Conservation (phyloP, 2,888 invertebrate genomes). For the Perithous albicinctus region DNA sequence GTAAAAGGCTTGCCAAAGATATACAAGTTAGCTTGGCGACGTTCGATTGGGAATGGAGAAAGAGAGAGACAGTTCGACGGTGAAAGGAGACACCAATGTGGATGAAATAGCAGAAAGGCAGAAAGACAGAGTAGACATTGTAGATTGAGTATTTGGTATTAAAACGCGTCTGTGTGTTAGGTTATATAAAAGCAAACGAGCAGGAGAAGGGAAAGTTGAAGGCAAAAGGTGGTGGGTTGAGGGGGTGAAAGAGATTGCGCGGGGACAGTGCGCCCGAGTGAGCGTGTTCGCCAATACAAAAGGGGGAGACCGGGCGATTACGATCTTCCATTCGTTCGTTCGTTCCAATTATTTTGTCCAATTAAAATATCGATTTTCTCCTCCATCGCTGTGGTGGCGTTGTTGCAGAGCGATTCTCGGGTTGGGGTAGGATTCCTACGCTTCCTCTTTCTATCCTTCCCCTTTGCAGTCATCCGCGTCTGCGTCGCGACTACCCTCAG, state of each 20-base stretch:
- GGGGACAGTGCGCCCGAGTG: slow-evolving; percentile 18
- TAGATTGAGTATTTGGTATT: slow-evolving; percentile 45
- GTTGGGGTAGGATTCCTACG: neutral
- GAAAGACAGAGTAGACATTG: slow-evolving; percentile 28
- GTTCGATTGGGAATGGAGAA: slow-evolving; percentile 1
- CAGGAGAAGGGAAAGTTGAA: slow-evolving; percentile 55
- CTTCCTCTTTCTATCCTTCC: slow-evolving; percentile 65
- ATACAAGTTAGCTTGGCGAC: neutral
- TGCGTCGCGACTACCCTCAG: slow-evolving; percentile 70
- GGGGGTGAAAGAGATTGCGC: slow-evolving; percentile 57
- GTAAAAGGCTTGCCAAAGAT: slow-evolving; percentile 36
- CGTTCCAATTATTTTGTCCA: slow-evolving; percentile 85
- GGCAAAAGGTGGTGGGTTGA: slow-evolving; percentile 49
- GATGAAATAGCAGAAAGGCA: slow-evolving; percentile 14
- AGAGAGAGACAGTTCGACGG: neutral
- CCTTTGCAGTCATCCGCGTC: slow-evolving; percentile 80
- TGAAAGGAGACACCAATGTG: neutral
- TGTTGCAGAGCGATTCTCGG: slow-evolving; percentile 57
- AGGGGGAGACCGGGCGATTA: slow-evolving; percentile 80
- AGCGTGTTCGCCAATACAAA: slow-evolving; percentile 76
- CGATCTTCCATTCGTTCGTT: slow-evolving; percentile 84
- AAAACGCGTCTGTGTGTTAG: slow-evolving; percentile 45
- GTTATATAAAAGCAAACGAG: slow-evolving; percentile 49
- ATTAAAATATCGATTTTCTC: slow-evolving; percentile 84
- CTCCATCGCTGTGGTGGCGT: slow-evolving; percentile 85